Evolutionary conservation across 2,888 invertebrate genomes (phyloP), one percentile per base, ranked within the genome.

Genomic region (Caenorhabditis imperialis): DNA sequence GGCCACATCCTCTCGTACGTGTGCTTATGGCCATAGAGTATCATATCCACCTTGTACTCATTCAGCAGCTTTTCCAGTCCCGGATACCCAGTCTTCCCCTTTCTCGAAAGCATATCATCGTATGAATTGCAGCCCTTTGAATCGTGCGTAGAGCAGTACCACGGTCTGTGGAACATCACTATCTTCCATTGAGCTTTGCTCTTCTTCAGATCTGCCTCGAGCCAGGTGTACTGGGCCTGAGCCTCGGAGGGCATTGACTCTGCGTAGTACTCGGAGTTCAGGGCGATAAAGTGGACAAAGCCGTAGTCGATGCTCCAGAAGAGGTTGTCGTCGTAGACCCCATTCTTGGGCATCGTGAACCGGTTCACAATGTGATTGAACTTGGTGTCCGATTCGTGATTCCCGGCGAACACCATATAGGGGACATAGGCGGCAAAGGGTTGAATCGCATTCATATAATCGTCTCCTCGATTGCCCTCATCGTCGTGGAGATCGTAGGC

Each of bases 21-120:
- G 90, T 98, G 97, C 89, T 98, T 96, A 89, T 98, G 98, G 0
- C 96, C 97, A 94, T 96, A 96, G 50, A 98, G 90, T 87, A 92
- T 92, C 62, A 97, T 89, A 90, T 98, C 97, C 27, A 98, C 97
- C 51, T 94, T 94, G 89, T 93, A 92, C 78, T 93, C 90, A 88
- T 92, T 92, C 85, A 97, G 93, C 16, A 97, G 89, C 10, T 93
- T 91, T 90, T 98, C 98, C 78, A 97, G 89, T 8, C 90, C 89
- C 16, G 79, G 79, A 91, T 83, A 42, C 1, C 69, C 76, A 14
- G 50, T 38, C 6, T 54, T 40, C 25, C 79, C 79, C 20, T 67
- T 51, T 35, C 79, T 51, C 10, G 77, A 57, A 12, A 73, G 18
- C 44, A 48, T 73, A 42, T 79, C 75, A 16, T 55, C 27, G 16